Evolutionary conservation across 2,797 vertebrate species (phyloP).

Genomic region (Smutsia temminckii): DNA sequence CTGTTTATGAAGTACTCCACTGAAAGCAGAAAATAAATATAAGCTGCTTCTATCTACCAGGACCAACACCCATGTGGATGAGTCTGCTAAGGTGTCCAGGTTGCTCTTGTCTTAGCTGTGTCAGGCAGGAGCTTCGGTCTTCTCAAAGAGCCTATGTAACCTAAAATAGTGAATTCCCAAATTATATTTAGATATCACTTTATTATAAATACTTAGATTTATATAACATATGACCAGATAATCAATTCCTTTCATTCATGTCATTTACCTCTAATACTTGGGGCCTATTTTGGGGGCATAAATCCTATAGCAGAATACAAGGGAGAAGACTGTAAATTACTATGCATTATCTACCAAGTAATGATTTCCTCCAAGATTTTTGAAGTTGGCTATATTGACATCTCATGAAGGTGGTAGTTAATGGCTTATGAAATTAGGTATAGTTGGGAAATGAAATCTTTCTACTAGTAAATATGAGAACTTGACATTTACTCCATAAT

Average conservation of each 20-base stretch:
- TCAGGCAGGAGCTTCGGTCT: background rate
- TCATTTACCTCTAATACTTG: background rate
- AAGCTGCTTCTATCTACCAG: background rate
- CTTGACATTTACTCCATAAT: constrained; percentile 48
- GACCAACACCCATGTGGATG: background rate
- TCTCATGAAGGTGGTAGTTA: background rate
- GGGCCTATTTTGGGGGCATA: background rate
- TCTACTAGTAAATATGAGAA: background rate
- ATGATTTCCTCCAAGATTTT: background rate
- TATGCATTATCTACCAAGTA: background rate
- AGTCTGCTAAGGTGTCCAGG: background rate
- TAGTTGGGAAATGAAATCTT: background rate
- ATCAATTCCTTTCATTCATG: background rate
- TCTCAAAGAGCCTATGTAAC: background rate
- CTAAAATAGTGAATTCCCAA: too few relatives aligned
- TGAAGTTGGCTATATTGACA: too few relatives aligned
- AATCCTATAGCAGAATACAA: background rate
- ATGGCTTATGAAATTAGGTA: background rate
- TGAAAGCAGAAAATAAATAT: background rate
- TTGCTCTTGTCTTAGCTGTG: background rate
- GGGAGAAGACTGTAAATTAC: background rate
- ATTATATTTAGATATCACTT: background rate
- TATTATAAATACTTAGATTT: background rate
- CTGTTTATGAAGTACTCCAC: background rate
- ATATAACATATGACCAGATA: background rate